phyloP scores from a whole-genome alignment of 2,797 vertebrate genomes.

The Esox masquinongy region DNA sequence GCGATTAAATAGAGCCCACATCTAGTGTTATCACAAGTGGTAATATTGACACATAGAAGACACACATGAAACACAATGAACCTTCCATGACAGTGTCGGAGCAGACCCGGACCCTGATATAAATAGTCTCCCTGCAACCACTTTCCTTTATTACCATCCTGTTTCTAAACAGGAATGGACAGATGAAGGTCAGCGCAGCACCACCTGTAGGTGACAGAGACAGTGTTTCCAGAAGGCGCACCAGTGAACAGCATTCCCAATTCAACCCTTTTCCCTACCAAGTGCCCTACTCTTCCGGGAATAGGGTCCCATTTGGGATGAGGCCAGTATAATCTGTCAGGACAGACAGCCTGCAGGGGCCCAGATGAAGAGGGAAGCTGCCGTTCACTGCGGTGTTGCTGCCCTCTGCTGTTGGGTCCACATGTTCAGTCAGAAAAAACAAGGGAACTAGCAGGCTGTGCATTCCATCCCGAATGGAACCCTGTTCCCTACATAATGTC shows the following conservation, averaged over 20 bases:
- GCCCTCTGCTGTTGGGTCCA: slow-evolving; percentile 60
- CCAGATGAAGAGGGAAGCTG: background rate
- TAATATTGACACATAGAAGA: slow-evolving; percentile 13
- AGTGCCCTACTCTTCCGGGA: background rate
- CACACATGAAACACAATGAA: background rate
- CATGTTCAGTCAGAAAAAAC: background rate
- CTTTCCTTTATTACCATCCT: background rate
- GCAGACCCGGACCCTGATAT: background rate
- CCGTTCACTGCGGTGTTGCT: slow-evolving; percentile 49
- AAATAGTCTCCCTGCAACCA: background rate
- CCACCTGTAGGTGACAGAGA: background rate
- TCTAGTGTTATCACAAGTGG: background rate
- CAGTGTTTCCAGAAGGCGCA: background rate
- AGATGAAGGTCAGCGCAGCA: background rate
- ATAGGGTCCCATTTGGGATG: background rate
- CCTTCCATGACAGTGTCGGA: slow-evolving; percentile 5
- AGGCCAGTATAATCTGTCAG: background rate
- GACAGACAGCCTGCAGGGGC: background rate
- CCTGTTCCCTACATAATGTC: background rate
- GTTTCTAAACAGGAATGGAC: background rate
- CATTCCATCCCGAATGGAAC: background rate
- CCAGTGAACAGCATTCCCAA: background rate
- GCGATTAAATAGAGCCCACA: background rate
- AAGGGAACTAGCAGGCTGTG: background rate
- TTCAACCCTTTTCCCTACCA: background rate